phyloP scores from a whole-genome alignment of 1,140 invertebrate genomes.

The Trialeurodes vaporariorum region DNA sequence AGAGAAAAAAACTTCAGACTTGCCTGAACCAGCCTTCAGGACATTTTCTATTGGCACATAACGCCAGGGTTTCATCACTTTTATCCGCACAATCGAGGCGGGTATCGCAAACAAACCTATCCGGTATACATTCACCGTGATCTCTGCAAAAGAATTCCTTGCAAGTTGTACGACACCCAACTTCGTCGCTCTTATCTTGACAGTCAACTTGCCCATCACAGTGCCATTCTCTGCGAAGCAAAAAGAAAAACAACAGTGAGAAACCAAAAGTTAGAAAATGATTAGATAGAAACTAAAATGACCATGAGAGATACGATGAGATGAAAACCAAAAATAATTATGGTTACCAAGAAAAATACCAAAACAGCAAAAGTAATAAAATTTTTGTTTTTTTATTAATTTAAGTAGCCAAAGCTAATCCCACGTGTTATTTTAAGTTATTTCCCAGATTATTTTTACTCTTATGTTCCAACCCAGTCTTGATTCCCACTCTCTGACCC shows the following conservation, averaged over 20 bases:
- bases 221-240: slow-evolving; percentile 41
- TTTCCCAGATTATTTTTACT: no score
- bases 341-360: not conserved
- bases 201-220: slow-evolving; percentile 53
- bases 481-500: no score
- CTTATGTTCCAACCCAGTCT: no score
- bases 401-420: not conserved
- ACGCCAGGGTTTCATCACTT: slow-evolving; percentile 44
- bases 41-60: slow-evolving; percentile 32
- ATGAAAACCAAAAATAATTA: not conserved
- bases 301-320: not conserved
- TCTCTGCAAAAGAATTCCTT: slow-evolving; percentile 23
- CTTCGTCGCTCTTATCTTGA: slow-evolving; percentile 46
- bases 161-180: slow-evolving; percentile 16
- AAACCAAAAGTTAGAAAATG: not conserved
- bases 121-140: slow-evolving; percentile 41
- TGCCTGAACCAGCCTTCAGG: slow-evolving; percentile 27
- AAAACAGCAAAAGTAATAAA: no score
- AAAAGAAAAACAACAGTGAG: slow-evolving; percentile 22
- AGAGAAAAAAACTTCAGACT: no score
- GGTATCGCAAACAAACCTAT: slow-evolving; percentile 53
- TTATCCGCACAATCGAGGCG: slow-evolving; percentile 55
- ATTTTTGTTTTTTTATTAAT: not conserved
- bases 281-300: not conserved
- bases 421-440: no score